phyloP scores from a whole-genome alignment of 2,888 invertebrate genomes.

The Netelia melanura region DNA sequence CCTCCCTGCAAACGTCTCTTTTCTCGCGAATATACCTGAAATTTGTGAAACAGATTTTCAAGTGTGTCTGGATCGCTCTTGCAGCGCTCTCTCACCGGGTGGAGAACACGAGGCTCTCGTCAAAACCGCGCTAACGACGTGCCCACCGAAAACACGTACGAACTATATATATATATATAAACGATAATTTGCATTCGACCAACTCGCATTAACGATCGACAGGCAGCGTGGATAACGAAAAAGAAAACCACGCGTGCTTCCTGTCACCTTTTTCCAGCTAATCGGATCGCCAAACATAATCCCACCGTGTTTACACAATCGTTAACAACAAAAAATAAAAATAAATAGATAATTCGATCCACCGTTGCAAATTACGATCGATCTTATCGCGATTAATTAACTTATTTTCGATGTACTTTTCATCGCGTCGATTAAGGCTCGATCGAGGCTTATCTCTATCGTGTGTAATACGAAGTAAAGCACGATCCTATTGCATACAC shows the following conservation, averaged over 20 bases:
- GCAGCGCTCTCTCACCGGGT: neutral
- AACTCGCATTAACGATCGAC: slow-evolving; percentile 21
- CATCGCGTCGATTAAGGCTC: no score
- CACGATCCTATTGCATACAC: neutral
- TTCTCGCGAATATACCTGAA: slow-evolving; percentile 28
- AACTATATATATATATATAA: slow-evolving; percentile 5
- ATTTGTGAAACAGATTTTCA: slow-evolving; percentile 48
- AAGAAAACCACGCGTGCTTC: neutral
- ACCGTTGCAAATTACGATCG: no score
- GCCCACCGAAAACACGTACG: neutral
- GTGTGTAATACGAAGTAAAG: neutral
- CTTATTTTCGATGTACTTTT: no score
- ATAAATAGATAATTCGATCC: no score
- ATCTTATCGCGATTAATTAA: no score
- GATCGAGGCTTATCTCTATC: no score
- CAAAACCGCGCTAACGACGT: slow-evolving; percentile 52
- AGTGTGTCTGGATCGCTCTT: slow-evolving; percentile 27
- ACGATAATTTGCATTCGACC: slow-evolving; percentile 22
- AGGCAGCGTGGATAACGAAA: neutral
- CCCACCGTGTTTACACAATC: neutral
- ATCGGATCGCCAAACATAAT: slow-evolving; percentile 56
- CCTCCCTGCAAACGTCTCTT: neutral
- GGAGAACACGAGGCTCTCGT: slow-evolving; percentile 9
- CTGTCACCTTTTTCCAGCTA: slow-evolving; percentile 14
- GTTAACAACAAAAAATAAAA: neutral